A percentile compares a stretch with the other conserved stretches of the same genome.
Evolutionary conservation across 2,797 vertebrate genomes (phyloP).

Genomic region (Acanthurus lineatus): DNA sequence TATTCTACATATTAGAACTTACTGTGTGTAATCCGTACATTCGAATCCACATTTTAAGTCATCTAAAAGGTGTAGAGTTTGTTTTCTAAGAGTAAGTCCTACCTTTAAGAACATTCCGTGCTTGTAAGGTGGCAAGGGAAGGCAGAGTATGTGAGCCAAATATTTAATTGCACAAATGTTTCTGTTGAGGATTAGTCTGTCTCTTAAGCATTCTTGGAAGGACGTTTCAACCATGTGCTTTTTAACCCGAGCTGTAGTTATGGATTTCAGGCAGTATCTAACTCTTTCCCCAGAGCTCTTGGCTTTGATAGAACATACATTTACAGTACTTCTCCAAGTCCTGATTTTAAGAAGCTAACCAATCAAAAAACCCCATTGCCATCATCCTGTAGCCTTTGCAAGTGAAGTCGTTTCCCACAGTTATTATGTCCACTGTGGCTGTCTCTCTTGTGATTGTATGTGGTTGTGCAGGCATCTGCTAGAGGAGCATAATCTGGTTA

Average conservation of each 20-base stretch:
- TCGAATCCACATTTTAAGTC: slow-evolving; percentile 16
- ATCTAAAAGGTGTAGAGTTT: slow-evolving; percentile 30
- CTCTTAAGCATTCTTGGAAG: slow-evolving; percentile 69
- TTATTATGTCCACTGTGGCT: slow-evolving; percentile 32
- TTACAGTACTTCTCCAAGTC: slow-evolving; percentile 42
- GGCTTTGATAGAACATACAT: slow-evolving; percentile 47
- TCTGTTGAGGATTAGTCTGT: slow-evolving; percentile 74
- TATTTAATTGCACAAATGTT: slow-evolving; percentile 76
- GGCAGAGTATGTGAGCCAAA: slow-evolving; percentile 67
- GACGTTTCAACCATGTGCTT: slow-evolving; percentile 60
- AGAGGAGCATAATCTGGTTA: slow-evolving; percentile 24
- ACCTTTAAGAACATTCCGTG: slow-evolving; percentile 51
- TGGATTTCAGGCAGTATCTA: slow-evolving; percentile 54
- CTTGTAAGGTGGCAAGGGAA: slow-evolving; percentile 45
- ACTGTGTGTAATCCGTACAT: slow-evolving; percentile 14
- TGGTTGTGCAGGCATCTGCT: slow-evolving; percentile 11
- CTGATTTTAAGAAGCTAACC: slow-evolving; percentile 45
- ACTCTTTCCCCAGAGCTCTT: slow-evolving; percentile 40
- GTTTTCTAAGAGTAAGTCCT: slow-evolving; percentile 37
- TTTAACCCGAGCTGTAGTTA: slow-evolving; percentile 55
- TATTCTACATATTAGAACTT: background rate
- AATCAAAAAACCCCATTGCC: slow-evolving; percentile 39
- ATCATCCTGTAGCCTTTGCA: slow-evolving; percentile 27
- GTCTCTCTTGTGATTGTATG: slow-evolving; percentile 20
- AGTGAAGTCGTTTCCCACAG: slow-evolving; percentile 39